These are phyloP conservation scores for Apus apus DNA, from an alignment of 2,113 vertebrate genomes.

Conservation along the genomic window DNA sequence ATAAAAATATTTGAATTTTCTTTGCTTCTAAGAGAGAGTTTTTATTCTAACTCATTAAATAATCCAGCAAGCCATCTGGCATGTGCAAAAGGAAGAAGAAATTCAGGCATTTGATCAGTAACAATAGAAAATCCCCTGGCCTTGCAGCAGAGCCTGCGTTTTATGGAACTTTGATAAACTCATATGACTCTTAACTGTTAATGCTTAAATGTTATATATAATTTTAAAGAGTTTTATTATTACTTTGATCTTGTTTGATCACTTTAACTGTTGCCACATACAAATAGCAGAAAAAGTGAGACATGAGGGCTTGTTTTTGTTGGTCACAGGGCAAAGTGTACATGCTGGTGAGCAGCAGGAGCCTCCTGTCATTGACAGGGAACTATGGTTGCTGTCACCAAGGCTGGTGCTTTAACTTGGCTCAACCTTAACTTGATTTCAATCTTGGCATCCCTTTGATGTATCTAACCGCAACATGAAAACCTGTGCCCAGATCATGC, in stretches of 20 bases:
- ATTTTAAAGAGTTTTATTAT: neutral
- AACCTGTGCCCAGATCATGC: neutral
- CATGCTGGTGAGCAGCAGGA: neutral
- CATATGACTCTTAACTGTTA: neutral
- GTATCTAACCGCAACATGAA: neutral
- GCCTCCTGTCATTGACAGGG: neutral
- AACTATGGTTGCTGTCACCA: no score
- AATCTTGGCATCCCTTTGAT: neutral
- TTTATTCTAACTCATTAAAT: conserved; percentile 12
- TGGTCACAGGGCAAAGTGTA: neutral
- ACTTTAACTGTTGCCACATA: neutral
- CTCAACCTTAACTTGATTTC: neutral
- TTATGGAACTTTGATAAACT: neutral
- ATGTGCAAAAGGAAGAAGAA: neutral
- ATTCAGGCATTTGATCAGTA: neutral
- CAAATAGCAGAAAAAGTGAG: neutral
- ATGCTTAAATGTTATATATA: neutral
- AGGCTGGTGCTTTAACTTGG: neutral
- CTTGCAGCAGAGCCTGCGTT: neutral
- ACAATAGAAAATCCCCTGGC: neutral
- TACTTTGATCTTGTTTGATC: neutral
- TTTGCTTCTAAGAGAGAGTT: neutral
- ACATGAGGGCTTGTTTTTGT: neutral
- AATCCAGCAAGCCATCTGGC: neutral
- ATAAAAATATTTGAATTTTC: neutral